These are phyloP conservation scores for Hucho hucho DNA, from an alignment of 2,113 vertebrate species.

Conservation along the genomic window DNA sequence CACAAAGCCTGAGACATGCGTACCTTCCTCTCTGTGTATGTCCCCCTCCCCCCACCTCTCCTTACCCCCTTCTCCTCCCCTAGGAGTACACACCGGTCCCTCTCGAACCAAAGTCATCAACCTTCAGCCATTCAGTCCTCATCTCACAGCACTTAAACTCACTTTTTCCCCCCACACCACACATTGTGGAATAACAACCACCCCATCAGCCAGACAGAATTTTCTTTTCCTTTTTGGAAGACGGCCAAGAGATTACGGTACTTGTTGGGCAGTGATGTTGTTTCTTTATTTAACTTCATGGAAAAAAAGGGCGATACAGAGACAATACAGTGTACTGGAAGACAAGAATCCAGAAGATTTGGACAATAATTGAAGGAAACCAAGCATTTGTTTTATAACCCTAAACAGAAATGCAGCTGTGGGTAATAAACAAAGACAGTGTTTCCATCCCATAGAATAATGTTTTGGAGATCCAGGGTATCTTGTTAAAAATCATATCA, in stretches of 20 bases:
- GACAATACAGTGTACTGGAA: slow-evolving; percentile 29
- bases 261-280: slow-evolving; percentile 34
- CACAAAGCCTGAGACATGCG: too few relatives aligned
- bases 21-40: too few relatives aligned
- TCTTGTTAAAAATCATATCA: neutral
- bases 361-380: slow-evolving; percentile 46
- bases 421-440: slow-evolving; percentile 17
- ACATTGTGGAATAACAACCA: slow-evolving; percentile 38
- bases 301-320: slow-evolving; percentile 4
- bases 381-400: slow-evolving; percentile 41
- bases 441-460: slow-evolving; percentile 26
- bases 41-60: slow-evolving; percentile 13
- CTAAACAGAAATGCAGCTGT: slow-evolving; percentile 37
- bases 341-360: slow-evolving; percentile 36
- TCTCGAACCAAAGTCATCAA: neutral
- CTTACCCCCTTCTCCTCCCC: neutral
- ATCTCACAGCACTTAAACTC: slow-evolving; percentile 35
- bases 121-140: neutral
- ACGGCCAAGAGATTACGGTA: slow-evolving; percentile 51
- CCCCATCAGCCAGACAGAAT: slow-evolving; percentile 21
- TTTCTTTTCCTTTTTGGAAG: slow-evolving; percentile 33
- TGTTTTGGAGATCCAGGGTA: slow-evolving; percentile 12
- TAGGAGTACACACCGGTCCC: neutral
- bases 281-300: slow-evolving; percentile 44
- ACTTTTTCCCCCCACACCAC: slow-evolving; percentile 31